Evolutionary conservation across 2,888 invertebrate species (phyloP).

Genomic region (Agonopterix subpropinquella): DNA sequence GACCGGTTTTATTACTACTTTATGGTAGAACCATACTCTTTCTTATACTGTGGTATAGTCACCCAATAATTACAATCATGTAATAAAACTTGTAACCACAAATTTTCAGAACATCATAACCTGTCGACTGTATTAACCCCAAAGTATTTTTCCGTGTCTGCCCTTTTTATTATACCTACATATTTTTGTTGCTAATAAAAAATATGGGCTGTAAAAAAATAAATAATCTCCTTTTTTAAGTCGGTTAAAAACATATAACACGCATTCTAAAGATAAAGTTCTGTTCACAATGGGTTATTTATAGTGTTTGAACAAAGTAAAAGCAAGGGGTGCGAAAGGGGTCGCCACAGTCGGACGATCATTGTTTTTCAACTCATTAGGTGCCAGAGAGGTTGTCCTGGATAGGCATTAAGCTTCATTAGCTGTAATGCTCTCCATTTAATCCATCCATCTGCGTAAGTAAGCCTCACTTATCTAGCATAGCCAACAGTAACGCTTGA

Average conservation of each 20-base stretch:
- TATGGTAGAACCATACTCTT: too few relatives aligned
- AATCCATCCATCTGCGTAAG: neutral
- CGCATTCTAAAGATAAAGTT: constrained; percentile 3
- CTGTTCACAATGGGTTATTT: constrained; percentile 29
- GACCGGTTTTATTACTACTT: too few relatives aligned
- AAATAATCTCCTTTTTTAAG: too few relatives aligned
- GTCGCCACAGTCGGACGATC: constrained; percentile 61
- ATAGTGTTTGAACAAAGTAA: constrained; percentile 47
- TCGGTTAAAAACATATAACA: neutral
- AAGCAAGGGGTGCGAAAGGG: constrained; percentile 56
- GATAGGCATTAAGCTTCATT: constrained; percentile 53
- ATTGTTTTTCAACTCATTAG: constrained; percentile 69
- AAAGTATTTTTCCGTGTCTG: constrained; percentile 11
- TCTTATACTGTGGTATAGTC: too few relatives aligned
- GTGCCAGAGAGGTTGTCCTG: constrained; percentile 44
- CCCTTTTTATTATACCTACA: constrained; percentile 7
- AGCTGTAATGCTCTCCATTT: constrained; percentile 25
- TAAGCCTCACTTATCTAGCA: too few relatives aligned
- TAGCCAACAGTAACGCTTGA: too few relatives aligned
- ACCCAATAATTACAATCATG: too few relatives aligned
- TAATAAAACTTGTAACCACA: too few relatives aligned
- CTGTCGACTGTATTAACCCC: neutral
- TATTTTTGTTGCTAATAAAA: constrained; percentile 9
- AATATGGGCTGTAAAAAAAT: neutral
- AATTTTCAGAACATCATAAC: too few relatives aligned